Percentiles rank a stretch among this genome's conserved stretches.
phyloP scores from a whole-genome alignment of 2,797 vertebrate species.

The Micromesistius poutassou region DNA sequence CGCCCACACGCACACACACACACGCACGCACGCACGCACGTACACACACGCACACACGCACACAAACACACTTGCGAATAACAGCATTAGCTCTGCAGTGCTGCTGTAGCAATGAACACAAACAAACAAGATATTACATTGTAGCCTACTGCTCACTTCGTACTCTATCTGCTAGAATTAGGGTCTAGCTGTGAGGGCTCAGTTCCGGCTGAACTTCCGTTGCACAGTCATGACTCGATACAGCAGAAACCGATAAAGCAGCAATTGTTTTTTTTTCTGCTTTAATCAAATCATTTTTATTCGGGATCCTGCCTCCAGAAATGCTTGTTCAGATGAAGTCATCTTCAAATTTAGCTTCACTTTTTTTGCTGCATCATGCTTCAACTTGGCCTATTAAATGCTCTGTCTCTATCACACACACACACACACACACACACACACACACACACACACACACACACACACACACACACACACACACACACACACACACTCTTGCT shows the following conservation, averaged over 20 bases:
- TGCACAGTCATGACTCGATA: background rate
- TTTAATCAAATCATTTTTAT: background rate
- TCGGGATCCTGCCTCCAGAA: background rate
- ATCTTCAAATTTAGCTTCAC: background rate
- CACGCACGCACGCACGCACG: background rate
- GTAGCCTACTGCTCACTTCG: background rate
- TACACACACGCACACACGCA: background rate
- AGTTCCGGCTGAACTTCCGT: background rate
- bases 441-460: too few species aligned
- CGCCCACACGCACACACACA: background rate
- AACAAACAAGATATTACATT: background rate
- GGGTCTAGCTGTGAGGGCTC: background rate
- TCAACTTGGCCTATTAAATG: background rate
- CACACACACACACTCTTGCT: too few species aligned
- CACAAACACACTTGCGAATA: background rate
- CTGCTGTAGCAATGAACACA: background rate
- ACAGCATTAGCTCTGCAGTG: background rate
- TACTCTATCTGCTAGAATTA: background rate
- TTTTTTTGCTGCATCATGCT: slow-evolving; percentile 1
- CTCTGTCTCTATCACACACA: background rate
- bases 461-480: too few species aligned
- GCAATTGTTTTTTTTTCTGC: background rate
- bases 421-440: too few species aligned
- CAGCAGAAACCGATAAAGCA: background rate
- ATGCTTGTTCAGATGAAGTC: slow-evolving; percentile 1